A percentile compares a stretch with the other conserved stretches of the same genome.
phyloP scores from a whole-genome alignment of 2,113 vertebrate species.

The Myotis brandtii region DNA sequence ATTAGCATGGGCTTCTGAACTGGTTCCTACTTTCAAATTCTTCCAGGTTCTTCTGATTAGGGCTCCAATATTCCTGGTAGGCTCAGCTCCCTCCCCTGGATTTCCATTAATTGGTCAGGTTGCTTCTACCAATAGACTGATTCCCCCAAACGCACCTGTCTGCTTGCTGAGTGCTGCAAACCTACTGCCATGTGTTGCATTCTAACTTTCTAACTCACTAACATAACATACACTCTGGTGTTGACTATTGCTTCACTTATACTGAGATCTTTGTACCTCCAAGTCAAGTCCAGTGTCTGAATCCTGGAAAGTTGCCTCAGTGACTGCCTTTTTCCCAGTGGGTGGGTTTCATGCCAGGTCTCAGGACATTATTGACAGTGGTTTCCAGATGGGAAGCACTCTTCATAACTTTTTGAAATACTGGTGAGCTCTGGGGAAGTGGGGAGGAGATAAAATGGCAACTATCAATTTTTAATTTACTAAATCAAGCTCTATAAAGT shows the following conservation, averaged over 20 bases:
- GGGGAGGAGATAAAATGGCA: background rate
- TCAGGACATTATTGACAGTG: background rate
- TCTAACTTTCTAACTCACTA: conserved; percentile 2
- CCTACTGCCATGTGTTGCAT: background rate
- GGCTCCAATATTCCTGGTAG: background rate
- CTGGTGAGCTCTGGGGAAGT: background rate
- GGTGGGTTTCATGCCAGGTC: background rate
- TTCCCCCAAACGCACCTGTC: background rate
- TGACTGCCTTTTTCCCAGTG: background rate
- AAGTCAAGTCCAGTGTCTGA: background rate
- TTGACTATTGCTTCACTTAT: conserved; percentile 18
- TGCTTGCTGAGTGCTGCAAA: background rate
- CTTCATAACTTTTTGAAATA: conserved; percentile 1
- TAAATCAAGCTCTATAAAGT: background rate
- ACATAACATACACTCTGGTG: background rate
- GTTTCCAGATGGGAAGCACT: background rate
- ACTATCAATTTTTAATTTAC: background rate
- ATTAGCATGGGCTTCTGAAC: background rate
- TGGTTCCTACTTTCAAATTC: background rate
- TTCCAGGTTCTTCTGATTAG: background rate
- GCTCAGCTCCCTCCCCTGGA: background rate
- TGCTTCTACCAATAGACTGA: background rate
- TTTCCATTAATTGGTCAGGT: background rate
- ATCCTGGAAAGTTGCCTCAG: background rate
- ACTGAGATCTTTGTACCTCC: background rate